Base-by-base conservation (phyloP, 2,113 vertebrate genomes). In the Pseudorasbora parva region DNA sequence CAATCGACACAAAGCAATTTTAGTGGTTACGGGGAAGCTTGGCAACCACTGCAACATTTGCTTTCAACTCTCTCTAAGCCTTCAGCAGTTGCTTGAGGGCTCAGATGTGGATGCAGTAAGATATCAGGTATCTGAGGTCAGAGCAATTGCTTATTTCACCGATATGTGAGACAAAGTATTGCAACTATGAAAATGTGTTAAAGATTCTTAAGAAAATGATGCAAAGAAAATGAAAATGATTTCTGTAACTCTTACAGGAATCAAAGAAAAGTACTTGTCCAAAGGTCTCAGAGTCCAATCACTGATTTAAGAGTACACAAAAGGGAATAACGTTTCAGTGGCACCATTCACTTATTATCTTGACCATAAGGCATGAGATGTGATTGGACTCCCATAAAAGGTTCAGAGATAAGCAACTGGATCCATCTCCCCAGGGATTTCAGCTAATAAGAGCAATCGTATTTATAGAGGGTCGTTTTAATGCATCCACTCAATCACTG, bases 401-500 rank as follows among this genome's bases (percentile, higher is more conserved):
- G 94, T 93, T 84, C 85, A 89, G 89, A 88, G 84, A 81, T 90
- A 91, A 88, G 89, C 87, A 89, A 90, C 88, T 74, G 89, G 89
- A 81, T 83, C 82, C 84, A 89, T 91, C 87, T 92, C 93, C 91
- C 91, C 74, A 33, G 93, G 93, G 94, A 92, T 91, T 90, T 88
- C n/a, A 12, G 57, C 92, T 94, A 94, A 94, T 93, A 92, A 90
- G 92, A 89, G 88, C 85, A 87, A 76, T 83, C 79, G 92, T 95
- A 95, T 95, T 95, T 95, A 95, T 95, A 95, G 94, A 92, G 86
- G 90, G 87, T 66, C 89, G 87, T 89, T 90, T 83, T 86, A 84
- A 89, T 92, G 86, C 87, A 90, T 87, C 88, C 90, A 7, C 89
- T 90, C 92, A 92, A 93, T 94, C 93, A 84, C 79, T 81, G 84